These are phyloP conservation scores for Camponotus pennsylvanicus DNA, from an alignment of 1,140 invertebrate genomes.

Conservation along the genomic window DNA sequence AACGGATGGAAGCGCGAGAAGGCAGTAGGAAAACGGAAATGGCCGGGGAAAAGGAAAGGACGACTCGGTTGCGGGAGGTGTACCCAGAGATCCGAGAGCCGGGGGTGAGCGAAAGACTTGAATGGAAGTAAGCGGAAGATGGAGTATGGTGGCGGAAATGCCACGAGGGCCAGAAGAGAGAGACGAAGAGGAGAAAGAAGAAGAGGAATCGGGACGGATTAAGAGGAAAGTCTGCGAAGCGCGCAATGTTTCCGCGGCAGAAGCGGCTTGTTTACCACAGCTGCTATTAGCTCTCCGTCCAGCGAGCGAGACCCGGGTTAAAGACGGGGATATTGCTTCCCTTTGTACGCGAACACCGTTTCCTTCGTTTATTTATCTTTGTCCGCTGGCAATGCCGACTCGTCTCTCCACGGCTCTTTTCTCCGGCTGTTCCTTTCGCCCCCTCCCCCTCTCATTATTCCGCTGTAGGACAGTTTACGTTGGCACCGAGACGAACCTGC, in stretches of 20 bases:
- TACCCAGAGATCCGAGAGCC: not conserved
- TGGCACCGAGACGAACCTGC: conserved; percentile 62
- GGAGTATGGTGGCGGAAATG: conserved; percentile 40
- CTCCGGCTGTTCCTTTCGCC: conserved; percentile 29
- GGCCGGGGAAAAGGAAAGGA: conserved; percentile 16
- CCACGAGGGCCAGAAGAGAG: conserved; percentile 29
- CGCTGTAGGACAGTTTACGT: conserved; percentile 73
- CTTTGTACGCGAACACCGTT: conserved; percentile 78
- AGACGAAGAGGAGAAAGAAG: conserved; percentile 18
- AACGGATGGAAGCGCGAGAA: conserved; percentile 44
- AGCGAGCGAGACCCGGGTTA: conserved; percentile 55
- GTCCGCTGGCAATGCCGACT: conserved; percentile 61
- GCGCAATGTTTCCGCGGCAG: conserved; percentile 74
- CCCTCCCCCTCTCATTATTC: conserved; percentile 62
- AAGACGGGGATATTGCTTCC: conserved; percentile 80
- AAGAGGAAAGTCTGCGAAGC: conserved; percentile 69
- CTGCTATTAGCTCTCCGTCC: conserved; percentile 77
- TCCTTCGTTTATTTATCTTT: conserved; percentile 83
- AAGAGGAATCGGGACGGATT: conserved; percentile 49
- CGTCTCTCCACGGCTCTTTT: conserved; percentile 48
- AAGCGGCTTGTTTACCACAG: conserved; percentile 80
- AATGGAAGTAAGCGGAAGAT: conserved; percentile 57
- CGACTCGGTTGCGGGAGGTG: conserved; percentile 2
- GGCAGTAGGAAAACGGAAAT: conserved; percentile 64
- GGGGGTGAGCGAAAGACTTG: conserved; percentile 18